Evolutionary conservation across 2,797 vertebrate species (phyloP).

Genomic region (Crax fasciolata): DNA sequence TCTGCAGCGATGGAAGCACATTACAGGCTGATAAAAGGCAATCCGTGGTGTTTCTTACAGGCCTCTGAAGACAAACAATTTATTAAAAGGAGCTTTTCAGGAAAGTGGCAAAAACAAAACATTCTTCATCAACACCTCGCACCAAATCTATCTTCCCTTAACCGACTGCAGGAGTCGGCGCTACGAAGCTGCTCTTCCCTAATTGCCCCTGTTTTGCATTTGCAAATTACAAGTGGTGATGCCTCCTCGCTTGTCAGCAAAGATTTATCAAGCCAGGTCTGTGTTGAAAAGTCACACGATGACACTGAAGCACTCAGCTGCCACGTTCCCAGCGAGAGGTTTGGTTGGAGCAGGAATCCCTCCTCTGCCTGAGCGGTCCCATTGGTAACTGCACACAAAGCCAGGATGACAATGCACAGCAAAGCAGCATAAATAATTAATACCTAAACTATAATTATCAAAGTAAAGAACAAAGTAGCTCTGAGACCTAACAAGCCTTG

Average conservation of each 20-base stretch:
- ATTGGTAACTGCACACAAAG: background rate
- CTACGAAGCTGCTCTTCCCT: background rate
- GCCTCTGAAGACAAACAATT: constrained; percentile 64
- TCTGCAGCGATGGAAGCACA: constrained; percentile 57
- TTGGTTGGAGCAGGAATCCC: background rate
- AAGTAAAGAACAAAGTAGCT: constrained; percentile 39
- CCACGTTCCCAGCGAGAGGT: too few species aligned
- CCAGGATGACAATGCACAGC: rapidly evolving
- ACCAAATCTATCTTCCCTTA: constrained; percentile 10
- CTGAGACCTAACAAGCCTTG: background rate
- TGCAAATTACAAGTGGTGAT: background rate
- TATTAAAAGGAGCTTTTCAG: constrained; percentile 65
- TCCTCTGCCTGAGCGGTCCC: background rate
- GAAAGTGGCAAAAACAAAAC: background rate
- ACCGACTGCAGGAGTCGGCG: background rate
- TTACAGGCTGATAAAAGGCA: constrained; percentile 70
- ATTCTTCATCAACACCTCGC: background rate
- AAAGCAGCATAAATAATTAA: background rate
- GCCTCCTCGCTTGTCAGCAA: background rate
- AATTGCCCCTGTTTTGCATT: constrained; percentile 20
- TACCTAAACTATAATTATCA: background rate
- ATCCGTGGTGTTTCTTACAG: constrained; percentile 53
- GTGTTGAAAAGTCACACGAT: background rate
- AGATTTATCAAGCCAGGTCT: background rate
- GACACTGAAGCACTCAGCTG: background rate